phyloP scores from a whole-genome alignment of 2,888 invertebrate species.

The Plebejus melissa region DNA sequence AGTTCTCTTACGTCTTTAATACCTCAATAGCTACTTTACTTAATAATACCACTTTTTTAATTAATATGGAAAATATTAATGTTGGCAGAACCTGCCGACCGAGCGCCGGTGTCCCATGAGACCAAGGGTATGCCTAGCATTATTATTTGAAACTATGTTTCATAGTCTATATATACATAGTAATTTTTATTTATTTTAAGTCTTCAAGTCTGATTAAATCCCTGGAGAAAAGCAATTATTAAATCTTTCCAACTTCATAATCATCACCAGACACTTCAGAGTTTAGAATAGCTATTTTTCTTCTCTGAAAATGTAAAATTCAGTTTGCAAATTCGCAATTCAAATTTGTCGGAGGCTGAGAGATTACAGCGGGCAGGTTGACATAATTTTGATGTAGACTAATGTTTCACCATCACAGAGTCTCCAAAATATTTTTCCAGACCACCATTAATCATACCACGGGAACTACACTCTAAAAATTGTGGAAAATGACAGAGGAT shows the following conservation, averaged over 20 bases:
- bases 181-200: no score
- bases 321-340: neutral
- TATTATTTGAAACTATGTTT: no score
- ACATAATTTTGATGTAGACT: conserved; percentile 18
- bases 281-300: neutral
- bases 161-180: no score
- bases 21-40: no score
- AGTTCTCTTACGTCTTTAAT: no score
- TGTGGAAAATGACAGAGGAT: conserved; percentile 2
- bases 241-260: neutral
- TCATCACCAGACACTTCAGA: neutral
- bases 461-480: neutral
- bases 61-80: no score
- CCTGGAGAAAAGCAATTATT: neutral
- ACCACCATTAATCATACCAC: neutral
- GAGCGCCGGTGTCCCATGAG: no score
- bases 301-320: neutral
- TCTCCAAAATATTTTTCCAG: conserved; percentile 3
- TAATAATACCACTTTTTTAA: no score
- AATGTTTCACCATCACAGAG: conserved; percentile 3
- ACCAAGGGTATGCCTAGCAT: no score
- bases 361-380: conserved; percentile 4
- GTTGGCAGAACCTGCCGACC: no score
- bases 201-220: neutral
- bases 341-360: conserved; percentile 5